Evolutionary conservation across 2,113 vertebrate species (phyloP).

Genomic region (Carollia perspicillata): DNA sequence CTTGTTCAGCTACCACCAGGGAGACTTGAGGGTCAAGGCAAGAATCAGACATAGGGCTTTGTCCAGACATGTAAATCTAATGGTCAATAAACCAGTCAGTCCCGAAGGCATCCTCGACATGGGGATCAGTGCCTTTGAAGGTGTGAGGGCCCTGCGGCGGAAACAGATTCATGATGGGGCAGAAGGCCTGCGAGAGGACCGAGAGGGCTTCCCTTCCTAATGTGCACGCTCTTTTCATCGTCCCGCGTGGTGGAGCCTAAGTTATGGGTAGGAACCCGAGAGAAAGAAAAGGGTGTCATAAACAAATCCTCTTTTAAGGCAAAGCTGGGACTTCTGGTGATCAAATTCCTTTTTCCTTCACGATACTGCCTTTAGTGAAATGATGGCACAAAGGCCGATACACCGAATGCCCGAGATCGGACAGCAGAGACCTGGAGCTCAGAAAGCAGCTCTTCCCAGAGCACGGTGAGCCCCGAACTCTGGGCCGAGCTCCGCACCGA

Average conservation of each 20-base stretch:
- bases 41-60: constrained; percentile 38
- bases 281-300: constrained; percentile 21
- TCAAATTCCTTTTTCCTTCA: background rate
- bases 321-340: background rate
- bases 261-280: constrained; percentile 32
- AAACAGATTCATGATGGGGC: constrained; percentile 23
- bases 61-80: constrained; percentile 48
- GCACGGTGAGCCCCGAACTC: background rate
- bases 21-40: constrained; percentile 50
- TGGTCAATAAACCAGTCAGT: constrained; percentile 60
- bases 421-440: background rate
- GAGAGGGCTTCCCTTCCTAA: background rate
- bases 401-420: background rate
- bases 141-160: background rate
- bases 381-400: background rate
- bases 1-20: constrained; percentile 41
- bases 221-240: constrained; percentile 16
- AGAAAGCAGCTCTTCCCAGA: background rate
- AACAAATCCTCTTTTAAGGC: constrained; percentile 51
- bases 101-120: constrained; percentile 52
- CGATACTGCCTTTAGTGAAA: constrained; percentile 11
- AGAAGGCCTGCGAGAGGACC: background rate
- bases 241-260: constrained; percentile 18
- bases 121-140: constrained; percentile 46
- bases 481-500: background rate